Evolutionary conservation across 2,888 invertebrate species (phyloP).

Genomic region (Horisme vitalbata): DNA sequence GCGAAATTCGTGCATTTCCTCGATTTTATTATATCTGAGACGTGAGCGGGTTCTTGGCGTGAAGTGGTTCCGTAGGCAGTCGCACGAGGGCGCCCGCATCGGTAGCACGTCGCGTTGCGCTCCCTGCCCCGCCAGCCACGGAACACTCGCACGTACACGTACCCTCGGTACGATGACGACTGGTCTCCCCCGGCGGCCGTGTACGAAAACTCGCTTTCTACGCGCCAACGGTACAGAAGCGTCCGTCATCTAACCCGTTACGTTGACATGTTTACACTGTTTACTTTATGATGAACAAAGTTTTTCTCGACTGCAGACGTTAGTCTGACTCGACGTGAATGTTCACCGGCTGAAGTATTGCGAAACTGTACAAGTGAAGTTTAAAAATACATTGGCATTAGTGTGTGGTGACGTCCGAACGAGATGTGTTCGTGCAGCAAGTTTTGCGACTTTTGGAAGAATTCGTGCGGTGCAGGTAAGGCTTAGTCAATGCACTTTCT

Average conservation of each 20-base stretch:
- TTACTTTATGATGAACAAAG: conserved; percentile 58
- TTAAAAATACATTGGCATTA: conserved; percentile 80
- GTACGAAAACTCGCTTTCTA: conserved; percentile 65
- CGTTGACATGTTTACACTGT: conserved; percentile 62
- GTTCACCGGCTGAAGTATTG: conserved; percentile 70
- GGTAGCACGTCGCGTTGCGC: conserved; percentile 59
- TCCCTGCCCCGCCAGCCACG: conserved; percentile 25
- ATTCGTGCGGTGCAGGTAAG: conserved; percentile 79
- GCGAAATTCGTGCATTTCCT: conserved; percentile 61
- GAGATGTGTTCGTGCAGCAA: conserved; percentile 79
- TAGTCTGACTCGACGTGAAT: conserved; percentile 60
- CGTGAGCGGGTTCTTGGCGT: conserved; percentile 29
- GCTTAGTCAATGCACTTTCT: conserved; percentile 47
- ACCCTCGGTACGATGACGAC: conserved; percentile 52
- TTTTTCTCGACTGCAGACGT: conserved; percentile 57
- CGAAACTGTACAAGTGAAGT: conserved; percentile 81
- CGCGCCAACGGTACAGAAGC: conserved; percentile 60
- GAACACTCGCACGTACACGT: conserved; percentile 38
- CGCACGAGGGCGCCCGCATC: conserved; percentile 67
- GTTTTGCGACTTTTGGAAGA: conserved; percentile 79
- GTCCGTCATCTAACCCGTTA: conserved; percentile 58
- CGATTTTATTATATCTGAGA: conserved; percentile 47
- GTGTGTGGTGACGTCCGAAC: conserved; percentile 68
- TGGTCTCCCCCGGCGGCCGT: conserved; percentile 43
- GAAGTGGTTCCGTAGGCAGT: conserved; percentile 50